Evolutionary conservation across 2,113 vertebrate genomes (phyloP).

Genomic region (Emydura subglobosa): DNA sequence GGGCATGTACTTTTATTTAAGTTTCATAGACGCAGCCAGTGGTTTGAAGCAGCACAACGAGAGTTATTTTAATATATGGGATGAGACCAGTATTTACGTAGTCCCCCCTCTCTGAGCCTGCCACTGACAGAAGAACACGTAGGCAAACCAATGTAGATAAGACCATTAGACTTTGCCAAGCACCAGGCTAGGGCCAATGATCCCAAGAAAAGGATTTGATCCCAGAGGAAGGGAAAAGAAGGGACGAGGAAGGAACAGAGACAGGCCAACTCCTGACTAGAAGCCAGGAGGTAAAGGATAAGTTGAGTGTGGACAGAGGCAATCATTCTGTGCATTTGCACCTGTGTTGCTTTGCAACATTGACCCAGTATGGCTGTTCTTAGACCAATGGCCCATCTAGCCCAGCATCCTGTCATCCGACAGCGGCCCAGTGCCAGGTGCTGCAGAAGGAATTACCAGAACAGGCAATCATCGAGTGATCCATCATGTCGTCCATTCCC

Average conservation of each 20-base stretch:
- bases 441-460: not conserved
- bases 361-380: not conserved
- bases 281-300: not conserved
- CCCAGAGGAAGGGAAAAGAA: not conserved
- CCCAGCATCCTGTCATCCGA: not conserved
- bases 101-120: not conserved
- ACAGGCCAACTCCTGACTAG: rapidly evolving
- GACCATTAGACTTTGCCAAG: not conserved
- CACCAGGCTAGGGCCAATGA: not conserved
- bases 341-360: not conserved
- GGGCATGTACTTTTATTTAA: not conserved
- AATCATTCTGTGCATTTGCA: not conserved
- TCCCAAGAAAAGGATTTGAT: not conserved
- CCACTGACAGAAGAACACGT: not conserved
- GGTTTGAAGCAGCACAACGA: not conserved
- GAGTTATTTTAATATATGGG: not conserved
- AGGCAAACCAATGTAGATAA: not conserved
- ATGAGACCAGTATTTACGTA: not conserved
- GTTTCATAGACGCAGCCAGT: not conserved
- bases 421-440: not conserved
- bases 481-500: not conserved
- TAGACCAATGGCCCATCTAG: not conserved
- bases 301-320: not conserved
- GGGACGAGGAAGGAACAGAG: not conserved
- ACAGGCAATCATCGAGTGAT: not conserved